Evolutionary conservation across 2,888 invertebrate species (phyloP).

Genomic region (Campoplex nolae): DNA sequence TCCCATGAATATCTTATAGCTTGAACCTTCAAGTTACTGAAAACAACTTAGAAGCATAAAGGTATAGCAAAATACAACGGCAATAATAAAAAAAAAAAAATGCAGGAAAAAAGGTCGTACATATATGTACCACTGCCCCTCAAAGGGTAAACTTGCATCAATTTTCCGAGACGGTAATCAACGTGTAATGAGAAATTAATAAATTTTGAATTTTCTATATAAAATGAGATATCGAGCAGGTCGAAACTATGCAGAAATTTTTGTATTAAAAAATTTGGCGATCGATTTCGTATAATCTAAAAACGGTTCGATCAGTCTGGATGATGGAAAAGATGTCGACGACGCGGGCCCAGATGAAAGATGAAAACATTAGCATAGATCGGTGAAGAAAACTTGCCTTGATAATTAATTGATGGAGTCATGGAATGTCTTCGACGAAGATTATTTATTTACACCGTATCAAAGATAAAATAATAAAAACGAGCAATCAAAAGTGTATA

Average conservation of each 20-base stretch:
- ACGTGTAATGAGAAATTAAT: neutral
- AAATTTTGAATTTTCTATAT: neutral
- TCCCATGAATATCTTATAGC: no score
- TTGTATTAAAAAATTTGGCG: neutral
- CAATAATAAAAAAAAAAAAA: no score
- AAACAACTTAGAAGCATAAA: no score
- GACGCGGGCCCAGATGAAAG: neutral
- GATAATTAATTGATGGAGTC: conserved; percentile 66
- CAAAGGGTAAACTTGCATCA: no score
- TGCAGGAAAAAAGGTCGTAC: no score
- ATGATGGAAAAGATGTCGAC: no score
- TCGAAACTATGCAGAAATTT: neutral
- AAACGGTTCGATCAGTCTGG: no score
- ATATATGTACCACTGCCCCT: no score
- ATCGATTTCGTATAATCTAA: no score
- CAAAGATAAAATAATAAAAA: neutral
- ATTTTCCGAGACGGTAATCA: no score
- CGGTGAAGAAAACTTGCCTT: conserved; percentile 56
- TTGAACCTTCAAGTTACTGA: no score
- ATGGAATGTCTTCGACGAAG: conserved; percentile 60
- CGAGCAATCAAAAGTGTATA: neutral
- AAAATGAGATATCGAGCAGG: neutral
- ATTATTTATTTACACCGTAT: conserved; percentile 19
- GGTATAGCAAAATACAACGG: no score
- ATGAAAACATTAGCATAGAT: neutral